Evolutionary conservation across 2,113 vertebrate genomes (phyloP).

Genomic region (Mellivora capensis): DNA sequence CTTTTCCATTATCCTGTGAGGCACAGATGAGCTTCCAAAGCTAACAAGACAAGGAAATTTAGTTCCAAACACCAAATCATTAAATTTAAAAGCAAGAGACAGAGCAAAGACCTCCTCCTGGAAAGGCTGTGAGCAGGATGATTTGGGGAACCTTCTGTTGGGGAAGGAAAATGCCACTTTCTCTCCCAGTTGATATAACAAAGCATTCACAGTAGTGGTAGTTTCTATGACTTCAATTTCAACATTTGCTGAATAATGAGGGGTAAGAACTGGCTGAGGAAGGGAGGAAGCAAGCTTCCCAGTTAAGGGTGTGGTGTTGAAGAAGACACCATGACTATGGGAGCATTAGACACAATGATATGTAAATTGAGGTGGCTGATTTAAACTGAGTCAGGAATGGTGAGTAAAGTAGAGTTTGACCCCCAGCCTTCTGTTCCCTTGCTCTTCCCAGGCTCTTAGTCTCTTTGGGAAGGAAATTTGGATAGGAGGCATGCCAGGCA

Average conservation of each 20-base stretch:
- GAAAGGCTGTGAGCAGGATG: not conserved
- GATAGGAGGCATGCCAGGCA: not conserved
- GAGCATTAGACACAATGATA: not conserved
- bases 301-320: not conserved
- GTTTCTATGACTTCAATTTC: not conserved
- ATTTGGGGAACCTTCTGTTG: not conserved
- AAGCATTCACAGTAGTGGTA: not conserved
- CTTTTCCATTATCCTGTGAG: not conserved
- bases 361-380: not conserved
- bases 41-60: not conserved
- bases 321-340: not conserved
- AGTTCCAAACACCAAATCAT: not conserved
- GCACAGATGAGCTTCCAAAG: not conserved
- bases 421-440: not conserved
- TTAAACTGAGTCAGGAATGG: not conserved
- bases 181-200: not conserved
- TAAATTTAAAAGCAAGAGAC: not conserved
- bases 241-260: not conserved
- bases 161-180: not conserved
- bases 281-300: constrained; percentile 31
- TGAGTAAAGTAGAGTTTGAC: not conserved
- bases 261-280: not conserved
- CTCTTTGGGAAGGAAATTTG: constrained; percentile 15
- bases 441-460: not conserved
- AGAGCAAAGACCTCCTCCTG: not conserved